phyloP scores from a whole-genome alignment of 2,113 vertebrate species.

The Myxocyprinus asiaticus region DNA sequence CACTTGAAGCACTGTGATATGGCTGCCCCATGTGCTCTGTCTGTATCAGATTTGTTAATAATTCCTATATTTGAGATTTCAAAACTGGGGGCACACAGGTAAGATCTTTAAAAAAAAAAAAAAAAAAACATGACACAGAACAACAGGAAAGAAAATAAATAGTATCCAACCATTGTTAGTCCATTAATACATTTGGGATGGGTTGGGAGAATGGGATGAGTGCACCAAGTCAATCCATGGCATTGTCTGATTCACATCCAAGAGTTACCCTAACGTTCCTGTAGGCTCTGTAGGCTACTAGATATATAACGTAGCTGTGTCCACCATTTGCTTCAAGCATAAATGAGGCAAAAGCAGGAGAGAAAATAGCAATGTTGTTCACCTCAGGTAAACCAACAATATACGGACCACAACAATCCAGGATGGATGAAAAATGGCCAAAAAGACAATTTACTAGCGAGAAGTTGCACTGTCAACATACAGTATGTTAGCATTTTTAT shows the following conservation, averaged over 20 bases:
- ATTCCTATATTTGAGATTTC: neutral
- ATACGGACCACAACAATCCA: too few relatives aligned
- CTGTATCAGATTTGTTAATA: too few relatives aligned
- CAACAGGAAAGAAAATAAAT: neutral
- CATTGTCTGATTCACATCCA: neutral
- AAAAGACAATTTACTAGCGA: too few relatives aligned
- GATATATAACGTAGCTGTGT: neutral
- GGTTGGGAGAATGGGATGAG: neutral
- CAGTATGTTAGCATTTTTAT: too few relatives aligned
- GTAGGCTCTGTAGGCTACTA: neutral
- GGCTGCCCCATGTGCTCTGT: neutral
- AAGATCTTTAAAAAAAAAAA: conserved; percentile 8
- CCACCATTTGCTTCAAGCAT: neutral
- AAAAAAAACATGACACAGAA: neutral
- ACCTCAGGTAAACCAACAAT: too few relatives aligned
- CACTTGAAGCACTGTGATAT: neutral
- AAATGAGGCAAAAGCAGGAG: neutral
- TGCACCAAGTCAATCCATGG: neutral
- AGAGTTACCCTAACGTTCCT: neutral
- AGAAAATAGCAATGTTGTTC: too few relatives aligned
- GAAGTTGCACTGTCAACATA: too few relatives aligned
- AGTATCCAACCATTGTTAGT: conserved; percentile 1
- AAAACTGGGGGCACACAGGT: neutral
- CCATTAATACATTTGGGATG: neutral
- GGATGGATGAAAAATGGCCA: too few relatives aligned